A percentile compares a stretch with the other conserved stretches of the same genome.
These are phyloP conservation scores for Rhynchomys soricoides DNA, from an alignment of 2,113 vertebrate species.

Conservation along the genomic window DNA sequence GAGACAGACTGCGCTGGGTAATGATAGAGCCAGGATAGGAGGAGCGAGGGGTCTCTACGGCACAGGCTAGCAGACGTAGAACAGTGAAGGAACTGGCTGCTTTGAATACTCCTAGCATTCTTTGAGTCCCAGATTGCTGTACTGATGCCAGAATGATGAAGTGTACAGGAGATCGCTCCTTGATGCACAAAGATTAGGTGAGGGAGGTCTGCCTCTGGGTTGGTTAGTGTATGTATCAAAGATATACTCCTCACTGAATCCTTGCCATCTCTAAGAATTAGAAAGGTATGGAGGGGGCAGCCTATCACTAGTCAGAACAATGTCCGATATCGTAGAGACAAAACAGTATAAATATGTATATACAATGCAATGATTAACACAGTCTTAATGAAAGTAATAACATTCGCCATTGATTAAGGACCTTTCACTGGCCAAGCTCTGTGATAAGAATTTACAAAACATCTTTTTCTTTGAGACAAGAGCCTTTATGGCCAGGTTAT, in stretches of 20 bases:
- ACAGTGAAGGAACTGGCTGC: not conserved
- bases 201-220: not conserved
- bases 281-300: accelerated
- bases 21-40: not conserved
- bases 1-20: too few relatives aligned
- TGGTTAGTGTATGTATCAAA: not conserved
- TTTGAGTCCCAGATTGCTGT: not conserved
- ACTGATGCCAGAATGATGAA: not conserved
- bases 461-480: not conserved
- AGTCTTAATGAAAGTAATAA: not conserved
- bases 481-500: not conserved
- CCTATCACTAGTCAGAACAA: not conserved
- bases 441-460: not conserved
- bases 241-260: not conserved
- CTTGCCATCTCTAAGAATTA: not conserved
- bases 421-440: not conserved
- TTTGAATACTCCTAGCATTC: not conserved
- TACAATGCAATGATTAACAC: not conserved
- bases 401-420: not conserved
- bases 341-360: not conserved
- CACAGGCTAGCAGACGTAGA: not conserved
- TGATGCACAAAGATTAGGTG: too few relatives aligned
- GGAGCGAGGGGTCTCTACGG: not conserved
- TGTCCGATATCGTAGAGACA: not conserved
- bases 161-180: not conserved